Evolutionary conservation across 1,140 invertebrate species (phyloP), one percentile per base, ranked within the genome.

Genomic region (Drosophila tristis): DNA sequence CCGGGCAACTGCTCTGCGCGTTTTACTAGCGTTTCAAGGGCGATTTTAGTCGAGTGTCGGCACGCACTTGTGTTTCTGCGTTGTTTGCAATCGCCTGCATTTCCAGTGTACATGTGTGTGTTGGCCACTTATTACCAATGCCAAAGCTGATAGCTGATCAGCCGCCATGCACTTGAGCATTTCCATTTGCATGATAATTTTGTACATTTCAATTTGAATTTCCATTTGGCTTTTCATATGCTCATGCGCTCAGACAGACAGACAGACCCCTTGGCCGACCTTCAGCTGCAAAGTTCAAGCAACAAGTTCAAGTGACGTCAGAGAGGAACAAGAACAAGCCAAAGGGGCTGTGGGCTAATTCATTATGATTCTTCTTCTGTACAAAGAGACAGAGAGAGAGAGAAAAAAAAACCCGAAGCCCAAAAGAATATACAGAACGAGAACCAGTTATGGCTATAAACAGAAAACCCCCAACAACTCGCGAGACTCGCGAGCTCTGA

Each of bases 241-340:
- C 35, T 35, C 50, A 57, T 20, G 2, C 50, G 42, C 45, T 25
- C 23, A 25, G 23, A 3, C 23, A 25, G 3, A 4, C 23, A 25
- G 3, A 4, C 23, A 25, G 23, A 4, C 23, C 23, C 23, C 43
- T 16, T 20, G 47, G n/a, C 7, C 55, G 47, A 47, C 70, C 79
- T 84, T 75, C 72, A 57, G 43, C 31, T 61, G 31, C 54, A 74
- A 81, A 86, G 81, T 81, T 86, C 81, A 86, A 75, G 82, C 78
- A 43, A 57, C 81, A 86, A 87, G 81, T 86, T 86, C 81, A 81
- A 53, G 53, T 81, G 78, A 80, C 72, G 67, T 77, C 77, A 63
- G 57, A 55, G 47, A 59, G 39, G 25, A 25, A 47, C 53, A 48
- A 54, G 35, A 56, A 25, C 53, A 20, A 45, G 31, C 29, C 45